phyloP scores from a whole-genome alignment of 2,888 invertebrate genomes.

The Lacanobia wlatinum region DNA sequence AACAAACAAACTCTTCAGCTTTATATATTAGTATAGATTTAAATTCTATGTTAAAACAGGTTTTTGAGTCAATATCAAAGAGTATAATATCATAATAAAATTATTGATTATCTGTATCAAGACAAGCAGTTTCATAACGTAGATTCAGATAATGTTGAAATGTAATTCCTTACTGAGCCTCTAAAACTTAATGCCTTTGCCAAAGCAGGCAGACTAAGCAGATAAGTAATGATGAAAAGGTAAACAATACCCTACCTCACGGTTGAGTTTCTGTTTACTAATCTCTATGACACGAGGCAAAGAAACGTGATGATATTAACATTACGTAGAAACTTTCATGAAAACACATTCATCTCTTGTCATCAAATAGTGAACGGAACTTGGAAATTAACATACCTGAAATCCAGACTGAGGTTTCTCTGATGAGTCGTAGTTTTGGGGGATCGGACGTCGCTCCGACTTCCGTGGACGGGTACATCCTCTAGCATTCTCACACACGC shows the following conservation, averaged over 20 bases:
- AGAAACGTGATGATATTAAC: slow-evolving; percentile 22
- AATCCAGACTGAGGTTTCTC: slow-evolving; percentile 97
- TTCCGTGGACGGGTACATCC: slow-evolving; percentile 89
- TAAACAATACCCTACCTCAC: slow-evolving; percentile 34
- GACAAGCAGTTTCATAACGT: not conserved
- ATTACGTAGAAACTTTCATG: slow-evolving; percentile 12
- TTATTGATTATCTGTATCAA: not conserved
- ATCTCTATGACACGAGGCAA: slow-evolving; percentile 1
- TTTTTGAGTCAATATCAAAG: not conserved
- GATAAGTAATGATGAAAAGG: slow-evolving; percentile 30
- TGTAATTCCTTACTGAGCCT: not conserved
- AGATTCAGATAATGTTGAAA: not conserved
- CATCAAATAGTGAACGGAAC: slow-evolving; percentile 49
- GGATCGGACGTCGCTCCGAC: slow-evolving; percentile 83
- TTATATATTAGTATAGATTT: not conserved
- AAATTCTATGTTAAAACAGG: not conserved
- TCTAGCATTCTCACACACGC: slow-evolving; percentile 89
- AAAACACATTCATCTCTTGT: slow-evolving; percentile 33
- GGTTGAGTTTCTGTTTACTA: slow-evolving; percentile 42
- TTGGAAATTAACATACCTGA: slow-evolving; percentile 91
- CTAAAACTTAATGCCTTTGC: not conserved
- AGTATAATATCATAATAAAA: not conserved
- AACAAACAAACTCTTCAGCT: too few relatives aligned
- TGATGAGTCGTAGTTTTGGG: slow-evolving; percentile 92
- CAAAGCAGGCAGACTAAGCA: not conserved